These are phyloP conservation scores for Netta rufina DNA, from an alignment of 2,797 vertebrate species.

Conservation along the genomic window DNA sequence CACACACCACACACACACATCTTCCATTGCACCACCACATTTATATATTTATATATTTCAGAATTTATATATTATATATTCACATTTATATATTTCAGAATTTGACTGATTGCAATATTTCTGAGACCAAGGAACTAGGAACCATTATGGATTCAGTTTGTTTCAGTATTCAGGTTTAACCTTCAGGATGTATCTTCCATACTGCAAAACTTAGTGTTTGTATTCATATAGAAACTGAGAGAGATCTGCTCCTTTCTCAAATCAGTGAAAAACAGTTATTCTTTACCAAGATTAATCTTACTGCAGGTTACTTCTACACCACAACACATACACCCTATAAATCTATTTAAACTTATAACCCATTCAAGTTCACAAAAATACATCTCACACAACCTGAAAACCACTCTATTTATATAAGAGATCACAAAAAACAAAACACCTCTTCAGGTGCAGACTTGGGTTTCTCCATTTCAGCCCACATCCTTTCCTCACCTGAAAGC, in stretches of 20 bases:
- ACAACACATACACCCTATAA: neutral
- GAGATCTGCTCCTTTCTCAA: neutral
- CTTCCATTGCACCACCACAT: neutral
- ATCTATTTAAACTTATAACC: neutral
- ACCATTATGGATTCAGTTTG: neutral
- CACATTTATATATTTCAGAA: neutral
- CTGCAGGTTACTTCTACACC: neutral
- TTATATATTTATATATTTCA: neutral
- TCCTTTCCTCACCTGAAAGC: neutral
- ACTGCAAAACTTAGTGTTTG: neutral
- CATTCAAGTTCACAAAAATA: neutral
- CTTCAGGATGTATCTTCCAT: neutral
- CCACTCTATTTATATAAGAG: neutral
- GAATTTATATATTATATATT: neutral
- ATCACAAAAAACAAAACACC: neutral
- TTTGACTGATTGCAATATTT: neutral
- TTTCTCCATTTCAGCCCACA: neutral
- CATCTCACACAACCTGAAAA: neutral
- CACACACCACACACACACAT: too few relatives aligned
- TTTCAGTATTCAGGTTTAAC: neutral
- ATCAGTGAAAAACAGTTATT: neutral
- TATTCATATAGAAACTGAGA: neutral
- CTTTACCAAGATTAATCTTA: neutral
- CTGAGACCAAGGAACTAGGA: neutral
- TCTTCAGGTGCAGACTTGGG: too few relatives aligned